Base-by-base conservation (phyloP, 2,888 invertebrate genomes). In the Catocala fraxini region DNA sequence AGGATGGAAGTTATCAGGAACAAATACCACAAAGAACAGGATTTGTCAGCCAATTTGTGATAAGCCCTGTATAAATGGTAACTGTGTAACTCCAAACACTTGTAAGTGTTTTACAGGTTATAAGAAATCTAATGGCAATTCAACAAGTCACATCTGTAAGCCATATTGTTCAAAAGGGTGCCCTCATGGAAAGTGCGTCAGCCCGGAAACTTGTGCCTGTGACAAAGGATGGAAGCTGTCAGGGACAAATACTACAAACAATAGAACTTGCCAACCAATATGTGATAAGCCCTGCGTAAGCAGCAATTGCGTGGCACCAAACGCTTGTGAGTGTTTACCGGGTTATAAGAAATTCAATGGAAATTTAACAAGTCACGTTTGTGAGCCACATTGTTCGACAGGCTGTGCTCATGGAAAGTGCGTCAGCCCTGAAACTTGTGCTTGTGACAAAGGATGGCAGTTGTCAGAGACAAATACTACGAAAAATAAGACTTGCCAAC, bases 11-110 rank as follows among this genome's bases (percentile, higher is more conserved):
- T 42, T 53, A 33, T 12, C 51, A 5, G 34, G 45, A 0, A 15
- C 34, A 39, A 58, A 15, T 9, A 6, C 6, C 0, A 7, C 11
- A 3, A 6, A 0, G 0, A 59, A 56, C 2, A n/a, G 7, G 33
- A 52, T 10, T 41, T 71, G 70, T 41, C 51, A 59, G 42, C 68
- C 71, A 0, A 43, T 68, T 39, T 73, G 75, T 11, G 51, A 41
- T 0, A 53, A 54, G 4, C 13, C 63, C 0, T 75, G 72, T 15
- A 5, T 46, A 0, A 63, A 69, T 0, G 49, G 63, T 0, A 58
- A 12, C 0, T 74, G 73, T 10, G 34, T 58, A 4, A 61, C 45
- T 0, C 73, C 73, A n/a, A 53, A 70, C 0, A 65, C 13, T 9
- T 39, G n/a, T 6, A 3, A 48, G 13, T 6, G 10, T 39, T 41